phyloP scores from a whole-genome alignment of 2,888 invertebrate genomes.

The Timema podura region DNA sequence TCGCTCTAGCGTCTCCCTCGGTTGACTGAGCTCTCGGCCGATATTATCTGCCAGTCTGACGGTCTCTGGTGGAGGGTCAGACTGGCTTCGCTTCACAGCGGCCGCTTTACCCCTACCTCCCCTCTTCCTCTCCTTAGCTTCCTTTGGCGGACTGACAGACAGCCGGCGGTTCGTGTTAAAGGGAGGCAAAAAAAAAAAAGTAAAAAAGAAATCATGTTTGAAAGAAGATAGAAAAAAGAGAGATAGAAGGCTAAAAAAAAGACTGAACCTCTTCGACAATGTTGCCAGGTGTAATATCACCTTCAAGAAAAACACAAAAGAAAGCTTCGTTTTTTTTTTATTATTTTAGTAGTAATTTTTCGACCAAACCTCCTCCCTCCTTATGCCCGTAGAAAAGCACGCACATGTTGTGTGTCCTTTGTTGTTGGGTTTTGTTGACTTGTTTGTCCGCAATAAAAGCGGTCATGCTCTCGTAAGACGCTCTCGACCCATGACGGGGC shows the following conservation, averaged over 20 bases:
- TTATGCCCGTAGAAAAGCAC: no score
- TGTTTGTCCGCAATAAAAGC: no score
- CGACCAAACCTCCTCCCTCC: no score
- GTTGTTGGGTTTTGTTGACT: no score
- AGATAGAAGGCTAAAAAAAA: slow-evolving; percentile 25
- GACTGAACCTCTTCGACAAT: slow-evolving; percentile 23
- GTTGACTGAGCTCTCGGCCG: slow-evolving; percentile 14
- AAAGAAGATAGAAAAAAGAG: slow-evolving; percentile 22
- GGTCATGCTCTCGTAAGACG: no score
- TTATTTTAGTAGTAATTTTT: no score
- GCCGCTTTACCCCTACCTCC: slow-evolving; percentile 17
- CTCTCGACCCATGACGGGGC: no score
- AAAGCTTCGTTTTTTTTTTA: no score
- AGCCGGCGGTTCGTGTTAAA: slow-evolving; percentile 29
- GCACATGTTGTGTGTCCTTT: no score
- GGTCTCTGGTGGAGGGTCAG: slow-evolving; percentile 14
- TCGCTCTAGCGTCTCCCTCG: background rate
- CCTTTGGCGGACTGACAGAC: slow-evolving; percentile 30
- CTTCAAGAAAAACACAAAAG: slow-evolving; percentile 13
- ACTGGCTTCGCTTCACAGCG: slow-evolving; percentile 18
- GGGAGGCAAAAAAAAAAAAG: slow-evolving; percentile 22
- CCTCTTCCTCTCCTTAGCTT: slow-evolving; percentile 22
- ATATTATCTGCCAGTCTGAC: slow-evolving; percentile 26
- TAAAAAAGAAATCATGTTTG: background rate
- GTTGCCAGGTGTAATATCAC: slow-evolving; percentile 27